These are phyloP conservation scores for Pristionchus japonicus DNA, from an alignment of 2,888 invertebrate genomes.

Conservation along the genomic window DNA sequence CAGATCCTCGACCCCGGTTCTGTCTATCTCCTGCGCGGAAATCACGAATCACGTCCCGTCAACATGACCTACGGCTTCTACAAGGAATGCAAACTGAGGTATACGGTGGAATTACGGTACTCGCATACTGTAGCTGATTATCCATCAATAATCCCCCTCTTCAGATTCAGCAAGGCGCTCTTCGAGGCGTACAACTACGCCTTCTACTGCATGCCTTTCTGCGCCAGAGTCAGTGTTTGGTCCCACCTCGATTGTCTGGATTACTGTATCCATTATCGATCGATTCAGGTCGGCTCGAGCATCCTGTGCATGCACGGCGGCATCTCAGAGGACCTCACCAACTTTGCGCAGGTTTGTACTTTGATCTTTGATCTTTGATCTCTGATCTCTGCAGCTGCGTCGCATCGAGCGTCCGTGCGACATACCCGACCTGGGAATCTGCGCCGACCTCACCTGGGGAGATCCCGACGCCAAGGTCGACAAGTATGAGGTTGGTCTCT, in stretches of 20 bases:
- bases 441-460: slow-evolving; percentile 77
- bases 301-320: slow-evolving; percentile 87
- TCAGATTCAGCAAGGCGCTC: slow-evolving; percentile 58
- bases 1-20: slow-evolving; percentile 83
- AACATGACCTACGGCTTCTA: slow-evolving; percentile 71
- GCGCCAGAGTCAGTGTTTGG: slow-evolving; percentile 80
- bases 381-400: slow-evolving; percentile 76
- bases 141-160: not conserved
- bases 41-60: slow-evolving; percentile 93
- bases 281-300: slow-evolving; percentile 86
- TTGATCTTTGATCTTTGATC: not conserved
- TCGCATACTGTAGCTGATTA: too few relatives aligned
- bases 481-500: slow-evolving; percentile 56
- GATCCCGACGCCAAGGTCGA: slow-evolving; percentile 63
- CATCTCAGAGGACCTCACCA: slow-evolving; percentile 65
- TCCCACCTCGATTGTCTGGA: not conserved
- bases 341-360: slow-evolving; percentile 59
- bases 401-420: slow-evolving; percentile 80
- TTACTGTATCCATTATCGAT: not conserved
- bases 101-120: too few relatives aligned
- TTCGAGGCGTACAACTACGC: slow-evolving; percentile 68
- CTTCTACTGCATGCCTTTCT: slow-evolving; percentile 97
- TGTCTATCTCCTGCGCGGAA: slow-evolving; percentile 93
- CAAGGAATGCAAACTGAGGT: slow-evolving; percentile 44
- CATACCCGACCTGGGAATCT: slow-evolving; percentile 79